Evolutionary conservation across 2,113 vertebrate genomes (phyloP).

Genomic region (Tragelaphus strepsiceros): DNA sequence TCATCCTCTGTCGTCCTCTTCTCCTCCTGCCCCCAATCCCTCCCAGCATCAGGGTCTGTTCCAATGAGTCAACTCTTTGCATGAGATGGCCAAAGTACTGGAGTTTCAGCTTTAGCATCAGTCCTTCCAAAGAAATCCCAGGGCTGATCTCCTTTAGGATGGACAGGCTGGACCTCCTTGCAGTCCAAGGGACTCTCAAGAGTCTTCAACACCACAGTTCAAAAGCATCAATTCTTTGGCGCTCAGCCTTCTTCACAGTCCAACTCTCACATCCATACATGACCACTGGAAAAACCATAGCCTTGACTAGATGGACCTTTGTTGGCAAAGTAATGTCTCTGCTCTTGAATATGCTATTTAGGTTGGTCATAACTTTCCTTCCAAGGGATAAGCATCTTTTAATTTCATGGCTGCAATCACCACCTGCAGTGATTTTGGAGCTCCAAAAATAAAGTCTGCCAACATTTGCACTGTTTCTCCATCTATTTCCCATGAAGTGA

Average conservation of each 20-base stretch:
- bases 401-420: background rate
- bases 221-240: background rate
- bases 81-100: background rate
- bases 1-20: background rate
- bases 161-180: background rate
- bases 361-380: background rate
- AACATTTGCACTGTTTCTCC: background rate
- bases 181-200: background rate
- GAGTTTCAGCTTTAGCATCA: background rate
- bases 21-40: accelerated
- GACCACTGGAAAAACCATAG: background rate
- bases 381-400: background rate
- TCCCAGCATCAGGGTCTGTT: background rate
- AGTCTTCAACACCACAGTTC: background rate
- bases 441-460: accelerated
- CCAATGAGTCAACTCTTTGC: background rate
- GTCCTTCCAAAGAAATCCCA: background rate
- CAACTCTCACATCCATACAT: background rate
- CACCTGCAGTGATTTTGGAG: background rate
- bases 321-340: background rate
- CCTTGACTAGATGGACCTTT: background rate
- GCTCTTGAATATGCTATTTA: background rate
- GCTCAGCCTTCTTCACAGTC: background rate
- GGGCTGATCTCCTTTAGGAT: background rate
- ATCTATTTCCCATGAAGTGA: background rate